Percentiles rank a stretch among this genome's conserved stretches.
Conservation (phyloP, 2,113 vertebrate species). For the Pao palembangensis region DNA sequence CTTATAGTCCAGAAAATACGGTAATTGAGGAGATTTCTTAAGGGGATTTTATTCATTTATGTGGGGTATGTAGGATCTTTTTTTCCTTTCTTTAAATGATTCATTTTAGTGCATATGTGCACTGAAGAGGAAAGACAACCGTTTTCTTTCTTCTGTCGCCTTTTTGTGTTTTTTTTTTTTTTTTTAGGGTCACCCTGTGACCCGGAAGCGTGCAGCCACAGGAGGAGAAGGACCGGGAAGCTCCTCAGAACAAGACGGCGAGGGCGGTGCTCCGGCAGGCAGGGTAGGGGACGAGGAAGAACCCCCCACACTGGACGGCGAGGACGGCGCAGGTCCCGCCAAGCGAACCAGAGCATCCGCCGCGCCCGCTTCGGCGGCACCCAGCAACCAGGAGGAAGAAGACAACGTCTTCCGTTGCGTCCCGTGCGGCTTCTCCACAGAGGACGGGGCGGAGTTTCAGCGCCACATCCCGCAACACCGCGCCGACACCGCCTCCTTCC, state of each 20-base stretch:
- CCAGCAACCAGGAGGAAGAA: constrained; percentile 57
- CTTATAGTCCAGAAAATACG: no score
- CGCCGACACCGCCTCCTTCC: constrained; percentile 81
- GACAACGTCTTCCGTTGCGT: constrained; percentile 72
- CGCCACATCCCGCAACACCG: constrained; percentile 81
- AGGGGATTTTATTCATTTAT: no score
- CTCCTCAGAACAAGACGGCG: constrained; percentile 70
- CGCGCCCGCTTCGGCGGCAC: constrained; percentile 41
- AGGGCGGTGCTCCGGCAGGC: constrained; percentile 38
- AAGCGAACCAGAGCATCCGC: constrained; percentile 59
- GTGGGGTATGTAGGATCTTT: no score
- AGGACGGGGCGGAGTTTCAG: constrained; percentile 73
- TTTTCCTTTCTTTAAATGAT: no score
- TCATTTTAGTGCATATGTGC: no score
- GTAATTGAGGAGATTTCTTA: no score
- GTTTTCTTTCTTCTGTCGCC: not conserved
- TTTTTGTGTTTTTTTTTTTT: not conserved
- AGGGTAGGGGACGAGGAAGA: constrained; percentile 60
- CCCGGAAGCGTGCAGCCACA: constrained; percentile 69
- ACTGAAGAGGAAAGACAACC: not conserved
- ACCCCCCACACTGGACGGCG: constrained; percentile 55
- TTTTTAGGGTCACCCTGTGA: constrained; percentile 62
- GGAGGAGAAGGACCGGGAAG: constrained; percentile 62
- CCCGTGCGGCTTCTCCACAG: constrained; percentile 77
- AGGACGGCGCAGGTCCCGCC: constrained; percentile 58